These are phyloP conservation scores for Peucedramus taeniatus DNA, from an alignment of 2,113 vertebrate species.

Conservation along the genomic window DNA sequence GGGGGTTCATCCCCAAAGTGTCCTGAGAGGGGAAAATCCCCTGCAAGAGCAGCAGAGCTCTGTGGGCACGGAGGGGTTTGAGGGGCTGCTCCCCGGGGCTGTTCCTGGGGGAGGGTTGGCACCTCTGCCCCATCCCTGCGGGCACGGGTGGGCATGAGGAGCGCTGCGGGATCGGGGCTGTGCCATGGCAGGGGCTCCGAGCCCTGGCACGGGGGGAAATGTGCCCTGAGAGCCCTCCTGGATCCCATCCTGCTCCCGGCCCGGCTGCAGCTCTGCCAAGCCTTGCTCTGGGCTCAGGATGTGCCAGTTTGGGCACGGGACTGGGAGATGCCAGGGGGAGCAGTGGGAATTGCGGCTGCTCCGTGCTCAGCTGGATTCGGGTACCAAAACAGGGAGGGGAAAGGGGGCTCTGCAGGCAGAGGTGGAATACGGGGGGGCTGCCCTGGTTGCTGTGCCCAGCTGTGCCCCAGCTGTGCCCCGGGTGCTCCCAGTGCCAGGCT, in stretches of 20 bases:
- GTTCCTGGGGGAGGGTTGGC: neutral
- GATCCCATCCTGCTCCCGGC: neutral
- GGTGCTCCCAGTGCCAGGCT: neutral
- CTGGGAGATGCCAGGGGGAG: neutral
- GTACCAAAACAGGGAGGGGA: neutral
- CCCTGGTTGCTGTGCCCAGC: neutral
- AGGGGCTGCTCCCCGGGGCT: neutral
- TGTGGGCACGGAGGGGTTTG: neutral
- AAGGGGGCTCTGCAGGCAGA: neutral
- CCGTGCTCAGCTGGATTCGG: neutral
- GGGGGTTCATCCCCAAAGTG: neutral
- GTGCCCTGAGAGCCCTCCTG: neutral
- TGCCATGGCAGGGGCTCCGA: neutral
- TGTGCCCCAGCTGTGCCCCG: neutral
- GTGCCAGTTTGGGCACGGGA: neutral
- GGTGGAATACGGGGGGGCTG: neutral
- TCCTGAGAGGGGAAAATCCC: accelerated
- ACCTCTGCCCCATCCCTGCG: neutral
- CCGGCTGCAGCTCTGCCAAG: neutral
- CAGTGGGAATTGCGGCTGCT: neutral
- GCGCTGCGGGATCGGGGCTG: neutral
- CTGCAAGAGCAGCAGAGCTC: neutral
- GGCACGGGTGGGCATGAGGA: neutral
- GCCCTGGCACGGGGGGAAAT: accelerated
- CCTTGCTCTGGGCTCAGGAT: neutral